Evolutionary conservation across 53 echinoderm and acorn worm genomes (phyloP), one percentile per base, ranked within the genome.

Genomic region (Echinometra lucunter): DNA sequence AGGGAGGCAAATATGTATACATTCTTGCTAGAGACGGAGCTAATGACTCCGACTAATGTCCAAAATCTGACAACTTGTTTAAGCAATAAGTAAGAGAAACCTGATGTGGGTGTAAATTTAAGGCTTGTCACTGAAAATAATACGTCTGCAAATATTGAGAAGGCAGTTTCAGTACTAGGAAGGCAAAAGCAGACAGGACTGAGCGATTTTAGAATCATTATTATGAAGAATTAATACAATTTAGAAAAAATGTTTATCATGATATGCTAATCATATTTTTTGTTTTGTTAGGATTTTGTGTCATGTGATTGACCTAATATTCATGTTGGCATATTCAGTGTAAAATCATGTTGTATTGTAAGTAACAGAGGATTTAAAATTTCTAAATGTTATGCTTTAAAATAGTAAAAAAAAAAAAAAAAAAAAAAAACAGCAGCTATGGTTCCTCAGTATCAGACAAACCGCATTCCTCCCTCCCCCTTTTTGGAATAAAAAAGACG

Each of bases 51-150:
- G 49, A 37, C 66, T 66, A 90, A 66, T 90, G 90, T 90, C 90
- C 25, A 40, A 60, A 90, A 58, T 35, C 66, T 90, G 90, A 90
- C 90, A 90, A 60, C 90, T 90, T 90, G 66, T 90, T 58, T 90
- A 21, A 66, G 58, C 38, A 37, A 58, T 35, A 40, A 30, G 53
- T 53, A 34, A 53, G 66, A 57, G 19, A 90, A 40, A 37, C 42
- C 40, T 56, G 37, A 21, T 60, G 28, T 66, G 32, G 88, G 38
- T 57, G 57, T 57, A 88, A 88, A 88, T 53, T 53, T 78, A 78
- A 78, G 78, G 78, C 8, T 78, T 78, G 78, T 78, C 78, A 42
- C 78, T 78, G 42, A 42, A n/a, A 78, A 78, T 78, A 6, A 23
- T 42, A 78, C 42, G 78, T 78, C 78, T 78, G 78, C 23, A 12